A percentile compares a stretch with the other conserved stretches of the same genome.
Evolutionary conservation across 1,140 invertebrate genomes (phyloP).

Genomic region (Caenorhabditis elegans): DNA sequence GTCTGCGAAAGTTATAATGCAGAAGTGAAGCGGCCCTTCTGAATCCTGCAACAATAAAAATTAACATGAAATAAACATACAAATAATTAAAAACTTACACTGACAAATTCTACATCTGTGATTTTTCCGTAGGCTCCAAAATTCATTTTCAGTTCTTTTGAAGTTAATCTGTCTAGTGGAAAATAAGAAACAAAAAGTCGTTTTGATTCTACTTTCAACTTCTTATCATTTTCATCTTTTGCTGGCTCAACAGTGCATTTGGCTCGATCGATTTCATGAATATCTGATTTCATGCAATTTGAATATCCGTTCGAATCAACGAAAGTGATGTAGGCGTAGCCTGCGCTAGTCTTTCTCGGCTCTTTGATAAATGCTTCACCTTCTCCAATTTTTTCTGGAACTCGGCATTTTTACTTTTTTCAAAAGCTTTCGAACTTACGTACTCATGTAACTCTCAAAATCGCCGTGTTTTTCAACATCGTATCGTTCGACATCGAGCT

Average conservation of each 20-base stretch:
- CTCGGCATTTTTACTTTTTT: neutral
- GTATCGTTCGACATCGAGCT: neutral
- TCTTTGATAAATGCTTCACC: neutral
- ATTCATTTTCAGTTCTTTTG: neutral
- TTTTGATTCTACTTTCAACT: neutral
- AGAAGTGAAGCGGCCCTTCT: neutral
- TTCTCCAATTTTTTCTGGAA: neutral
- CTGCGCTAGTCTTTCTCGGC: neutral
- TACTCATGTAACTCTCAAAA: neutral
- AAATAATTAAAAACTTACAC: neutral
- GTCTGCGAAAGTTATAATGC: neutral
- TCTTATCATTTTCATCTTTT: neutral
- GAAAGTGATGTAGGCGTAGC: neutral
- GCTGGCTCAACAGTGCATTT: neutral
- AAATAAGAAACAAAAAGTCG: conserved; percentile 20
- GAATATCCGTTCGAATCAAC: neutral
- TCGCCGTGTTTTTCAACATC: neutral
- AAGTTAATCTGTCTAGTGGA: neutral
- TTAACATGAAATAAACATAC: too few relatives aligned
- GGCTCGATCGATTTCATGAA: neutral
- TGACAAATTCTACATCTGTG: neutral
- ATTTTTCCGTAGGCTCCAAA: neutral
- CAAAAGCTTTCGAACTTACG: neutral
- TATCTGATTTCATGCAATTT: neutral
- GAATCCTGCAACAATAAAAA: neutral